Conservation (phyloP, 2,113 vertebrate genomes). For the Amazona guildingii region DNA sequence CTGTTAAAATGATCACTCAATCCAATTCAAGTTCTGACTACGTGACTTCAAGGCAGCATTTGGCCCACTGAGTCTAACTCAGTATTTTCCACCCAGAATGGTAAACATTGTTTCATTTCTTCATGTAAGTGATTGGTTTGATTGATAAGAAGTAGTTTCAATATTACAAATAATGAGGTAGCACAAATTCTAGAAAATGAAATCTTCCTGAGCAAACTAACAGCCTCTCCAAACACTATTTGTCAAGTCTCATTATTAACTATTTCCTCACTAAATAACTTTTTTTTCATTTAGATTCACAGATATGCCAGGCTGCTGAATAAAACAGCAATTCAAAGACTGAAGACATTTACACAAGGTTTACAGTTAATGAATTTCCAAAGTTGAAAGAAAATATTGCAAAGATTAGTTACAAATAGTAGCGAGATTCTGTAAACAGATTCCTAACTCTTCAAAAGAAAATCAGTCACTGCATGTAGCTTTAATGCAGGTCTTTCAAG, state of each 20-base stretch:
- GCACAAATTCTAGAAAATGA: conserved; percentile 56
- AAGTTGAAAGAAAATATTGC: conserved; percentile 21
- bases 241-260: conserved; percentile 46
- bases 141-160: conserved; percentile 39
- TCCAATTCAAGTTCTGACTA: neutral
- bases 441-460: conserved; percentile 34
- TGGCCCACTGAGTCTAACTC: neutral
- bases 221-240: conserved; percentile 19
- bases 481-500: conserved; percentile 46
- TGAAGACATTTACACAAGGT: conserved; percentile 14
- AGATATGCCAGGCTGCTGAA: conserved; percentile 7
- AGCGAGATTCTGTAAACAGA: conserved; percentile 22
- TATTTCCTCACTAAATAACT: conserved; percentile 33
- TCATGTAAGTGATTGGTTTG: neutral
- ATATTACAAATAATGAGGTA: conserved; percentile 62
- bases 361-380: conserved; percentile 23
- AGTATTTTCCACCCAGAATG: neutral
- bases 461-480: neutral
- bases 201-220: conserved; percentile 45
- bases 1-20: neutral
- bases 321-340: conserved; percentile 15
- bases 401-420: conserved; percentile 21
- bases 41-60: neutral
- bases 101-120: conserved; percentile 2
- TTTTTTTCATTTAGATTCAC: conserved; percentile 16